phyloP scores from a whole-genome alignment of 2,113 vertebrate species.

The Haliaeetus leucogaster region DNA sequence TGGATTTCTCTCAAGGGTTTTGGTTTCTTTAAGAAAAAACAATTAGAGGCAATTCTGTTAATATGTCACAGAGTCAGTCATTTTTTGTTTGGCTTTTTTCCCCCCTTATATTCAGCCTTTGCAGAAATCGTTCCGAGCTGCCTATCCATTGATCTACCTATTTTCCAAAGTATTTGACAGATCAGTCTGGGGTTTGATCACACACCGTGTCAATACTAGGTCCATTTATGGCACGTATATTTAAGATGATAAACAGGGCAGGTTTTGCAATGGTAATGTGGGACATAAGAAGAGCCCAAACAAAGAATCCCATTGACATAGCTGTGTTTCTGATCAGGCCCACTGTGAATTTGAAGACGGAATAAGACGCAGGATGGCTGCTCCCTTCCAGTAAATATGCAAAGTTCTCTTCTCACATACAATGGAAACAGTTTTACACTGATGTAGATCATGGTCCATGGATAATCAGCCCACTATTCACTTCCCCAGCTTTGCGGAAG shows the following conservation, averaged over 20 bases:
- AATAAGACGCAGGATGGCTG: constrained; percentile 25
- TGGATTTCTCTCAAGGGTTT: background rate
- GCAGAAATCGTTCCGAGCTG: background rate
- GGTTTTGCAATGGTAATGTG: background rate
- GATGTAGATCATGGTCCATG: constrained; percentile 66
- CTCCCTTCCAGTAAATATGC: constrained; percentile 69
- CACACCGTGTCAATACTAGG: background rate
- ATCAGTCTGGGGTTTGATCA: background rate
- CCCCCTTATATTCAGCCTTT: background rate
- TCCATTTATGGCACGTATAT: background rate
- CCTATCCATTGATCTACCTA: background rate
- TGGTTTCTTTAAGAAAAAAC: background rate
- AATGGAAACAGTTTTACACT: constrained; percentile 73
- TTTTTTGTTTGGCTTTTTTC: background rate
- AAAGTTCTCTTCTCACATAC: constrained; percentile 66
- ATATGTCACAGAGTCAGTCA: background rate
- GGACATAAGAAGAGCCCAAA: background rate
- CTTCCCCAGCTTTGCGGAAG: constrained; percentile 70
- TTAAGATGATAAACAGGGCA: background rate
- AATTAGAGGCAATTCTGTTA: background rate
- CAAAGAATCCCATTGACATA: background rate
- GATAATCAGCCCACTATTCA: constrained; percentile 79
- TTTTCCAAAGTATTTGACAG: background rate
- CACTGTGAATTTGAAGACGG: background rate
- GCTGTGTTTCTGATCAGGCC: background rate